A percentile compares a stretch with the other conserved stretches of the same genome.
Evolutionary conservation across 1,140 invertebrate species (phyloP).

Genomic region (Pseudomyrmex gracilis): DNA sequence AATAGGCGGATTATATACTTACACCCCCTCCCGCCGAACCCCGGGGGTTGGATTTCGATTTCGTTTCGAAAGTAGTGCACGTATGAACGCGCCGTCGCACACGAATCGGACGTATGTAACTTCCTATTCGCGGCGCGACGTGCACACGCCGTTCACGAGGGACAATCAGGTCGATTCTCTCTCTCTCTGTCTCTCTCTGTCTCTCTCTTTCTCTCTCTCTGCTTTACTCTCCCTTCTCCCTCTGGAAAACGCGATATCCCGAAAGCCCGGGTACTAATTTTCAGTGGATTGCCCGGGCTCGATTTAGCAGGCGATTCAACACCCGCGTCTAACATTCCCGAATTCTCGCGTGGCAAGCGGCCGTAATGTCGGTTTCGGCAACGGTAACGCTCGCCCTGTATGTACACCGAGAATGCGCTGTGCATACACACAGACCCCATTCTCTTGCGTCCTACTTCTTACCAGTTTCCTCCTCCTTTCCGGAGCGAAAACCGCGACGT

Average conservation of each 20-base stretch:
- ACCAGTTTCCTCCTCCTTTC: constrained; percentile 60
- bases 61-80: background rate
- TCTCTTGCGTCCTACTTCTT: constrained; percentile 70
- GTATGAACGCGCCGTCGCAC: background rate
- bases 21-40: background rate
- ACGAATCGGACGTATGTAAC: constrained; percentile 38
- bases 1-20: constrained; percentile 7
- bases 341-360: constrained; percentile 72
- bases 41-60: background rate
- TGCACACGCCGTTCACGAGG: constrained; percentile 25
- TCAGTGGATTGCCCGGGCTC: constrained; percentile 58
- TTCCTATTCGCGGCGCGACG: constrained; percentile 13
- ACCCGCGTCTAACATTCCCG: constrained; percentile 56
- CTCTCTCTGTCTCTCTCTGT: background rate
- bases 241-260: constrained; percentile 39
- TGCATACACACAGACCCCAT: constrained; percentile 65
- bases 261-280: constrained; percentile 63
- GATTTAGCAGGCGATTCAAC: constrained; percentile 59
- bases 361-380: constrained; percentile 69
- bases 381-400: constrained; percentile 63
- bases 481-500: constrained; percentile 21
- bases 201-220: too few relatives aligned
- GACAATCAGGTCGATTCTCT: constrained; percentile 43
- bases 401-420: constrained; percentile 56
- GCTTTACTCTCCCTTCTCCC: background rate